Evolutionary conservation across 2,888 invertebrate species (phyloP).

Genomic region (Spatulosminthurus flaviceps): DNA sequence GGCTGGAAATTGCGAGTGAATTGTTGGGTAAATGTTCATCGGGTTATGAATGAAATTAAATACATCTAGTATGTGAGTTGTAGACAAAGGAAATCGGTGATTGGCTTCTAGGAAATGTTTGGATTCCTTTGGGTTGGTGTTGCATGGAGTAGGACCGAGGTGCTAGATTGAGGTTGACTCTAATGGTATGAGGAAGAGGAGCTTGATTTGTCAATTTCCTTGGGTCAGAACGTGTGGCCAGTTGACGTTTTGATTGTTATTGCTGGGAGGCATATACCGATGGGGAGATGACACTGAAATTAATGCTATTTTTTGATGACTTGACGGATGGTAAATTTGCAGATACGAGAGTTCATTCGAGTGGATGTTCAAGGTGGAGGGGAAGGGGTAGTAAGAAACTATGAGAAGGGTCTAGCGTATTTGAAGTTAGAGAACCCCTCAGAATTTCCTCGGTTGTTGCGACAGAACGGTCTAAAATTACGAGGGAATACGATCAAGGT

Average conservation of each 20-base stretch:
- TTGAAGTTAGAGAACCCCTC: constrained; percentile 56
- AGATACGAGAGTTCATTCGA: constrained; percentile 61
- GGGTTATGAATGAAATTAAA: too few relatives aligned
- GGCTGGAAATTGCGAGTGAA: too few relatives aligned
- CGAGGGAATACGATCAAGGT: constrained; percentile 52
- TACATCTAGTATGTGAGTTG: too few relatives aligned
- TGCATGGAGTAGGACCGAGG: too few relatives aligned
- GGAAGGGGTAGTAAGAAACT: constrained; percentile 60
- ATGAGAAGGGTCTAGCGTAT: constrained; percentile 59
- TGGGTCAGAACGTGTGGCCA: too few relatives aligned
- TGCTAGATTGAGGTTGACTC: too few relatives aligned
- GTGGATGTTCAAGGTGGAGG: constrained; percentile 61
- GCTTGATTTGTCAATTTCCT: too few relatives aligned
- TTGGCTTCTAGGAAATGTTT: too few relatives aligned
- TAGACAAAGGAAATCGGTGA: too few relatives aligned
- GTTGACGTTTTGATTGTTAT: neutral
- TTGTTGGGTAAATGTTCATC: too few relatives aligned
- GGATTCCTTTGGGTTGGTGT: too few relatives aligned
- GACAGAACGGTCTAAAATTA: constrained; percentile 57
- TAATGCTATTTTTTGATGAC: neutral
- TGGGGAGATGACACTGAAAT: neutral
- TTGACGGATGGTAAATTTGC: constrained; percentile 24
- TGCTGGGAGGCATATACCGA: neutral
- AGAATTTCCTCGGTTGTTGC: constrained; percentile 57
- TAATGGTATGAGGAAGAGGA: too few relatives aligned